These are phyloP conservation scores for Kryphioiulus occultus DNA, from an alignment of 2,888 invertebrate genomes.

Conservation along the genomic window DNA sequence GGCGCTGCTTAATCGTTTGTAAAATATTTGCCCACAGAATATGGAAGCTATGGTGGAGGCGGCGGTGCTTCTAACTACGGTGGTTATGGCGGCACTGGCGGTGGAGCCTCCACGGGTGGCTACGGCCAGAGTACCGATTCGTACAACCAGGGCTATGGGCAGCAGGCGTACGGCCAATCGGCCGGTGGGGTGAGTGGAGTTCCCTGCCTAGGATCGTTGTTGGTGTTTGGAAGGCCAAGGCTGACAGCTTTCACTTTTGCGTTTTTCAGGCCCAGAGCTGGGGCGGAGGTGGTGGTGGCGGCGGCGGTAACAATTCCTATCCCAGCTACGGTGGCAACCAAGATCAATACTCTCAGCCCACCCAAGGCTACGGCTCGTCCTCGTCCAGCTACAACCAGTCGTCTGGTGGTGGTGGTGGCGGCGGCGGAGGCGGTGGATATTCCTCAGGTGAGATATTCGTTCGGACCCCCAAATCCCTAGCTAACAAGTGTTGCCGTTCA, in stretches of 20 bases:
- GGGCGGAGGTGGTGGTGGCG: conserved; percentile 54
- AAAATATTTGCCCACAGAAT: neutral
- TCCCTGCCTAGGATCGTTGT: too few relatives aligned
- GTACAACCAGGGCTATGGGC: conserved; percentile 49
- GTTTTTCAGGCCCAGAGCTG: conserved; percentile 52
- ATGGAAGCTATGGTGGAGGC: conserved; percentile 51
- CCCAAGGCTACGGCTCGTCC: conserved; percentile 51
- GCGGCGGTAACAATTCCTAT: conserved; percentile 54
- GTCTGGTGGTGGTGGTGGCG: conserved; percentile 28
- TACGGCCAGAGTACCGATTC: conserved; percentile 51
- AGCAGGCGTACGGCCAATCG: conserved; percentile 48
- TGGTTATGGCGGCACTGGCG: conserved; percentile 49
- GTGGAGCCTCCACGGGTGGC: conserved; percentile 46
- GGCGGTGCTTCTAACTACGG: conserved; percentile 45
- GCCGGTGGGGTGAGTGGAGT: conserved; percentile 43
- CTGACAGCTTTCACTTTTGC: neutral
- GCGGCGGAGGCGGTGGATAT: conserved; percentile 32
- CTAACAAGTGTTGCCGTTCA: neutral
- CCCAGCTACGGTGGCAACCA: conserved; percentile 42
- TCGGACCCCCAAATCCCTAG: neutral
- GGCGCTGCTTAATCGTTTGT: too few relatives aligned
- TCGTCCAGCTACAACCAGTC: conserved; percentile 45
- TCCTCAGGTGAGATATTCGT: conserved; percentile 44
- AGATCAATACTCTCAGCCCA: conserved; percentile 53
- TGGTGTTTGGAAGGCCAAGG: too few relatives aligned